Evolutionary conservation across 2,888 invertebrate genomes (phyloP), one percentile per base, ranked within the genome.

Genomic region (Oxystoma pomonae): DNA sequence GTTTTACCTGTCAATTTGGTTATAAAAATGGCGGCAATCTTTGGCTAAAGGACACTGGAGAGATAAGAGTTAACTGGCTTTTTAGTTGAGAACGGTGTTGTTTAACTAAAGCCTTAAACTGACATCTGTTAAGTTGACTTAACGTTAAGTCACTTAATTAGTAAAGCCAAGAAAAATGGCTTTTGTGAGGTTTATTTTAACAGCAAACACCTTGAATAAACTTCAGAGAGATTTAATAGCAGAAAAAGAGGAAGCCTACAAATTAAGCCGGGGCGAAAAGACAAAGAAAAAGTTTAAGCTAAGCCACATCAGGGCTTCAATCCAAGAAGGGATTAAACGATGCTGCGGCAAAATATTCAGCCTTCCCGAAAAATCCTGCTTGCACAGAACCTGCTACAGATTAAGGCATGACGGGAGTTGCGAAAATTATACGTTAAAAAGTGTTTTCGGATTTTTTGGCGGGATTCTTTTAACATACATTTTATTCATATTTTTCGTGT

Each of bases 401-500:
- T 7, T 85, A 72, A 71, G 81, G 75, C 73, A 83, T 74, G 77
- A 85, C 73, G 79, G 88, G 72, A 81, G 87, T 71, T 80, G 83
- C 60, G 83, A 83, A 68, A 88, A 89, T 76, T 87, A 84, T 67
- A 76, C 87, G 1, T 61, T 86, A 17, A 90, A 87, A 73, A 88
- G 88, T 72, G 67, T 87, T 0, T 70, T 86, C 16, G 90, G 90
- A 1, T 89, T 90, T 69, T 66, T 87, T 0, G 83, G 86, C 18
- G 90, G 90, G 0, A 82, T 88, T 56, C 67, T 86, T 12, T 75
- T 89, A 56, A 88, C 88, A 0, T 87, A 88, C 71, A 77, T 88
- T 51, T 85, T 88, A 71, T 89, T 88, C 73, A 81, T 87, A 75
- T 87, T 89, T 74, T 85, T 89, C 68, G 85, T 89, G 0, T 84